Base-by-base conservation (phyloP, 2,113 vertebrate species). In the Toxotes chatareus region DNA sequence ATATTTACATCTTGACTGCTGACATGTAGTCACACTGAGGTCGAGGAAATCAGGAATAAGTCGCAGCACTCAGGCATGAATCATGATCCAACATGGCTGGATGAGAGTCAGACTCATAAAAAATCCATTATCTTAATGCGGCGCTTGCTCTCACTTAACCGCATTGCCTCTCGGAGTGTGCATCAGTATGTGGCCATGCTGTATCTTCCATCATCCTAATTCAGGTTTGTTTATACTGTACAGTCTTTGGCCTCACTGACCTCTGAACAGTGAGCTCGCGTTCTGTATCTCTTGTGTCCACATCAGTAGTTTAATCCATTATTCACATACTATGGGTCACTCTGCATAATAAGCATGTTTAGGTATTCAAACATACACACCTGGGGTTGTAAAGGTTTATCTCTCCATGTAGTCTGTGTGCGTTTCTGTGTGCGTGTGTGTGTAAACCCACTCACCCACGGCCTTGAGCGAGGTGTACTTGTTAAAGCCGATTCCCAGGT, bases 381-480 rank as follows among this genome's bases (percentile, higher is more conserved):
- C 31, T 34, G 53, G 0, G 23, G 27, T 9, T 46, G 12, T 31
- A 38, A 46, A 56, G 32, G 23, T 42, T 23, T n/a, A 12, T 42
- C 23, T 49, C 10, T 77, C 47, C 17, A 5, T 84, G 53, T 13
- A 67, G 49, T 64, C 42, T 51, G 46, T 73, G 12, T 55, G 69
- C 61, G 51, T 66, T 31, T 55, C 53, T 57, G 10, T 76, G 51
- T 77, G 60, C 47, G 27, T 56, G 40, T 65, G 66, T 77, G 59
- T 51, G 73, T 36, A 42, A 59, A 60, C 7, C 36, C 27, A 82
- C 94, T 93, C 88, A 96, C 95, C 94, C 49, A 93, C 80, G 34
- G 92, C 90, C 89, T 96, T 96, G 46, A 96, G 94, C 13, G 94
- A 93, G 11, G 94, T 89, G 86, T 95, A 95, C 76, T 96, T 96